Evolutionary conservation across 2,797 vertebrate species (phyloP).

Genomic region (Staurois parvus): DNA sequence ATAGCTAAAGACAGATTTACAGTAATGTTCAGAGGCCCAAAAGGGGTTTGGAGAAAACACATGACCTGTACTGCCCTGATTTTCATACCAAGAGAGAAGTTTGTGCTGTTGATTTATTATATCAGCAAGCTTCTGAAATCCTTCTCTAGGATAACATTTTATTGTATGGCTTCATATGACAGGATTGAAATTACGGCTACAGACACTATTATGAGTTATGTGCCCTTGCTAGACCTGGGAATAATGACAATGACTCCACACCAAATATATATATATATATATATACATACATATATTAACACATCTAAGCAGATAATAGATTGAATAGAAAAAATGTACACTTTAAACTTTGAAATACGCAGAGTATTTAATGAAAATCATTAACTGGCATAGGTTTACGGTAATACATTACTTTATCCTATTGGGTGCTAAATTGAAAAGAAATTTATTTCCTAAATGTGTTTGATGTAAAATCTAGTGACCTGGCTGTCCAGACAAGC

Average conservation of each 20-base stretch:
- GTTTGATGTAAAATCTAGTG: too few species aligned
- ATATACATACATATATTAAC: neutral
- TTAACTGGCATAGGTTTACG: too few species aligned
- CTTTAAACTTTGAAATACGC: too few species aligned
- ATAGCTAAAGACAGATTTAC: neutral
- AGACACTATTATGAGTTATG: neutral
- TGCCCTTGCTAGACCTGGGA: slow-evolving; percentile 3
- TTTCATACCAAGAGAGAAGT: slow-evolving; percentile 1
- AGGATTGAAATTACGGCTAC: neutral
- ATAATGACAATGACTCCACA: neutral
- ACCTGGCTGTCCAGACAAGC: too few species aligned
- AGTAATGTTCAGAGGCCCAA: neutral
- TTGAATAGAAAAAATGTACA: too few species aligned
- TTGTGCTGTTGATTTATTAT: slow-evolving; percentile 1
- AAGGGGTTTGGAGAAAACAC: neutral
- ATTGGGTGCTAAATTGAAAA: too few species aligned
- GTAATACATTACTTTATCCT: too few species aligned
- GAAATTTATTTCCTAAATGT: too few species aligned
- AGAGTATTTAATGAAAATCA: too few species aligned
- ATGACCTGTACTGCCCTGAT: neutral
- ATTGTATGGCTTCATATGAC: slow-evolving; percentile 4
- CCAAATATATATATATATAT: neutral
- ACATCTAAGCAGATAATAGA: too few species aligned
- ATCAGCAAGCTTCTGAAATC: slow-evolving; percentile 2
- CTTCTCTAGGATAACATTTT: slow-evolving; percentile 5